Evolutionary conservation across 2,113 vertebrate species (phyloP), one percentile per base, ranked within the genome.

Genomic region (Lutjanus erythropterus): DNA sequence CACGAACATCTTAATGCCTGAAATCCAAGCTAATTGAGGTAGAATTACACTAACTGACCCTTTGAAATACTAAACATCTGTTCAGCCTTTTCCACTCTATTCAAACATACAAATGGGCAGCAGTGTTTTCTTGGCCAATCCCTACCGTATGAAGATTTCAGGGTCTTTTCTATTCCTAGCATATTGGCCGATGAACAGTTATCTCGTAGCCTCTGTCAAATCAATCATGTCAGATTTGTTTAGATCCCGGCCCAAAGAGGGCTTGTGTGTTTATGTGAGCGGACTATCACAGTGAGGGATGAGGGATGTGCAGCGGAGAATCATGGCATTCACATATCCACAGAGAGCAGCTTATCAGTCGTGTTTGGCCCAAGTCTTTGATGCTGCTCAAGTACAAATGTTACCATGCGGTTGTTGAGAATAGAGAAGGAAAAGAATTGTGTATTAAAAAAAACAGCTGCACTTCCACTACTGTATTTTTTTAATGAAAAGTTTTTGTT

Each of bases 141-240:
- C 61, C 71, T 74, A 65, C 81, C 37, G 61, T 72, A 60, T 68
- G 60, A 82, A 75, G 82, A 80, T 88, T 92, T 87, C 72, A 85
- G 83, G 88, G 86, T 70, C 71, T 73, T 84, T n/a, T 91, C 91
- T 93, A 91, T 90, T 90, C 89, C 86, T 84, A 89, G 90, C 73
- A 62, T 80, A 90, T 75, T 85, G 85, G 89, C 91, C 52, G 71
- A 92, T 90, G 93, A 94, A 91, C 90, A 91, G 92, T 93, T 94
- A 92, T 94, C 91, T 93, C 88, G 80, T 64, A 88, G 83, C 80
- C 90, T 87, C 81, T 86, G 92, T 87, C 88, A 91, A 92, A 94
- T 95, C 92, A 92, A 88, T 94, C 93, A 94, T 90, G 92, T 90
- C 91, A 87, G 86, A 83, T 89, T 86, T 95, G 92, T 94, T 94